Base-by-base conservation (phyloP, 2,888 invertebrate species). In the Ectropis crepuscularia region DNA sequence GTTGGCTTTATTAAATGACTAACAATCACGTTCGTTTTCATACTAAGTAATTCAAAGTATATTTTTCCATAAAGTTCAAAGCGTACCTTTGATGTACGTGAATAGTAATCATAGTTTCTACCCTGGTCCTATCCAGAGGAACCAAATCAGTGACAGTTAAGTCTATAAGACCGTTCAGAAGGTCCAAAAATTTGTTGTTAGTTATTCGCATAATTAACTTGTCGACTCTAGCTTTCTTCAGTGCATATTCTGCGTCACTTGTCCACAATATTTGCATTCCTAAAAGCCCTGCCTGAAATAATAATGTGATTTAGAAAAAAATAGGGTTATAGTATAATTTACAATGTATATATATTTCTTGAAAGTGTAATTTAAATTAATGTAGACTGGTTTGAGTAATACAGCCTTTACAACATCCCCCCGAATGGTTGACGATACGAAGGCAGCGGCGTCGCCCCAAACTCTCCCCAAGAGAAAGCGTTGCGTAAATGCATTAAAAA, bases 181-280 rank as follows among this genome's bases (percentile, higher is more conserved):
- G 89, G 82, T 96, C 96, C 41, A 97, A 88, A 80, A 97, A 97
- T 85, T 95, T 95, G 72, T 96, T 95, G 87, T 98, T 98, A 0
- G 97, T 97, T 43, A 94, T 86, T 76, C 94, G 94, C 98, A 98
- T 98, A 7, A 97, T 95, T 43, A 92, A 94, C 75, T 95, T 95
- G 83, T 98, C 97, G 0, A 92, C 93, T 78, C 93, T 94, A 5
- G 95, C 95, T 79, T 94, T 94, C 67, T 94, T 93, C 57, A 97
- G 83, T 0, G 98, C 97, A 71, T 95, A 93, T 83, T 98, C 97
- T 0, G 97, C 94, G 77, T 97, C 96, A 70, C 94, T 94, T 0
- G 98, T 98, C 98, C 98, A 98, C 39, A 96, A 82, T 67, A 98
- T 94, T 92, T 98, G 98, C 74, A 98, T 94, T 5, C 96, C 97